A percentile compares a stretch with the other conserved stretches of the same genome.
phyloP scores from a whole-genome alignment of 2,113 vertebrate species.

The Sitta europaea region DNA sequence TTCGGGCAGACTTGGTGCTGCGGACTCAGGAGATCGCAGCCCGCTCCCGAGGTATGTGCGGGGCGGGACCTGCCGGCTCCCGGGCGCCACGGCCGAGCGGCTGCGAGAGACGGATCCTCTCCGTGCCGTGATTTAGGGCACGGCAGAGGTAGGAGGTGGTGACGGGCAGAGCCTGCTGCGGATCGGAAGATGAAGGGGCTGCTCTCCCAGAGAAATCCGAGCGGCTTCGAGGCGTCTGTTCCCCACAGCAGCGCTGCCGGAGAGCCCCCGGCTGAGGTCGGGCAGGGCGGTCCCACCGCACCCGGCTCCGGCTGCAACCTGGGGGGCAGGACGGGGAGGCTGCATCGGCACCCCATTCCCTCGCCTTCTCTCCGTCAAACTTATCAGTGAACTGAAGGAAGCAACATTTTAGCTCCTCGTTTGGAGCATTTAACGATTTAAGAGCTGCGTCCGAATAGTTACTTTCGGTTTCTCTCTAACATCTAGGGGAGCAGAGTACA shows the following conservation, averaged over 20 bases:
- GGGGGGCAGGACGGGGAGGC: not conserved
- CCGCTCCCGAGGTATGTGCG: not conserved
- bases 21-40: not conserved
- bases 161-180: not conserved
- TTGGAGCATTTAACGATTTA: not conserved
- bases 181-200: not conserved
- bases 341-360: not conserved
- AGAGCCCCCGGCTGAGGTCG: not conserved
- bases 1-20: not conserved
- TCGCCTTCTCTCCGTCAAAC: not conserved
- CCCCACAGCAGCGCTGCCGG: not conserved
- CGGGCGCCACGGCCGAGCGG: not conserved
- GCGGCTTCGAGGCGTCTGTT: not conserved
- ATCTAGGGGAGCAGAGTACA: not conserved
- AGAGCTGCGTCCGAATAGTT: not conserved
- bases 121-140: not conserved
- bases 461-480: slow-evolving; percentile 53
- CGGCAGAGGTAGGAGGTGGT: not conserved
- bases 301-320: not conserved
- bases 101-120: not conserved
- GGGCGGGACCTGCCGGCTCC: not conserved
- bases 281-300: not conserved
- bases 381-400: not conserved
- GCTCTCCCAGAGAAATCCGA: not conserved
- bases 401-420: not conserved